These are phyloP conservation scores for Cacoxenus indagator DNA, from an alignment of 2,888 invertebrate species.

Conservation along the genomic window DNA sequence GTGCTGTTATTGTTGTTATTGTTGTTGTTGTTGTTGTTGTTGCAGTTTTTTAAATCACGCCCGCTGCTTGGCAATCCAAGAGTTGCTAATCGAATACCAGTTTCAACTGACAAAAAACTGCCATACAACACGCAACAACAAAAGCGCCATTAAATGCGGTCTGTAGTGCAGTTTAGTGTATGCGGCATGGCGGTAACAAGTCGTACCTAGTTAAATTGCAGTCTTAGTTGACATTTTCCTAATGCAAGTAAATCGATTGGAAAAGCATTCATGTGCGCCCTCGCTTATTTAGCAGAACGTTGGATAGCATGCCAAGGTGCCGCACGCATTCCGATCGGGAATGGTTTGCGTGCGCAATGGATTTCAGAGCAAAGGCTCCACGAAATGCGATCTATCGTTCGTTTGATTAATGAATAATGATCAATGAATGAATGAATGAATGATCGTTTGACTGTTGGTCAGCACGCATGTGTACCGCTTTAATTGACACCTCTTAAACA, in stretches of 20 bases:
- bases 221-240: not conserved
- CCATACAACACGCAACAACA: not conserved
- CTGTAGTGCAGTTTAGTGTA: not conserved
- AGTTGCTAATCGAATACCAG: slow-evolving; percentile 3
- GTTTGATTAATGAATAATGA: not conserved
- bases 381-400: not conserved
- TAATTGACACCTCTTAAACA: slow-evolving; percentile 55
- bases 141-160: not conserved
- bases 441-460: slow-evolving; percentile 48
- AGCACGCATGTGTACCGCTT: slow-evolving; percentile 28
- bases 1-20: not conserved
- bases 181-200: not conserved
- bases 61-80: not conserved
- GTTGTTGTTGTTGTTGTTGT: not conserved
- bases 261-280: not conserved
- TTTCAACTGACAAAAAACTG: not conserved
- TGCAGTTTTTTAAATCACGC: not conserved
- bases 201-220: not conserved
- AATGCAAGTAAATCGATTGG: not conserved
- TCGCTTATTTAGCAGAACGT: not conserved
- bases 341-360: not conserved
- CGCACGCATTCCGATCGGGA: not conserved
- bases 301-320: not conserved
- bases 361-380: not conserved
- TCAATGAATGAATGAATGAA: not conserved